phyloP scores from a whole-genome alignment of 1,140 invertebrate species.

The Galendromus occidentalis region DNA sequence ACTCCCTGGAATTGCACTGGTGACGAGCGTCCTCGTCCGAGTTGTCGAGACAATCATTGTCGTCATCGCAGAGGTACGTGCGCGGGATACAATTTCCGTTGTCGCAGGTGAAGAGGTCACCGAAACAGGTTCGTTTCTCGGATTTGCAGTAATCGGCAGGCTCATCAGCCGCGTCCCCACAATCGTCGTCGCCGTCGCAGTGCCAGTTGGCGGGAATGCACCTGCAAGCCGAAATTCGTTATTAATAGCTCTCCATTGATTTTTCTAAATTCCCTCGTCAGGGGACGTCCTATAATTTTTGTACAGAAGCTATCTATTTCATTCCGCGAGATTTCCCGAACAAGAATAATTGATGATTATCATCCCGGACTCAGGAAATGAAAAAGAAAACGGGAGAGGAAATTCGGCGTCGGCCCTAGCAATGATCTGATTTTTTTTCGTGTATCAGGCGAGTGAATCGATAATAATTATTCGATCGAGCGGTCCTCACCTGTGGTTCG shows the following conservation, averaged over 20 bases:
- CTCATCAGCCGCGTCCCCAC: slow-evolving; percentile 69
- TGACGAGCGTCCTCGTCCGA: slow-evolving; percentile 75
- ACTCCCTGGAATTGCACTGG: slow-evolving; percentile 72
- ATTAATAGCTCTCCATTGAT: no score
- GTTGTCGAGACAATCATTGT: slow-evolving; percentile 80
- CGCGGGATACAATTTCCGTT: slow-evolving; percentile 90
- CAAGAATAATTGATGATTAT: slow-evolving; percentile 12
- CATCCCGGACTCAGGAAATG: slow-evolving; percentile 10
- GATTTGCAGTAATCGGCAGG: slow-evolving; percentile 75
- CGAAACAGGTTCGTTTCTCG: slow-evolving; percentile 81
- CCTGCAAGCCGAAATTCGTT: no score
- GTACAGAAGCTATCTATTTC: no score
- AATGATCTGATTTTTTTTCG: background rate
- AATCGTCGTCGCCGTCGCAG: slow-evolving; percentile 73
- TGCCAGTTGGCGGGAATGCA: slow-evolving; percentile 71
- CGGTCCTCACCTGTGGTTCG: background rate
- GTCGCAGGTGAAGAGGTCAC: slow-evolving; percentile 81
- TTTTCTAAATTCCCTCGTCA: no score
- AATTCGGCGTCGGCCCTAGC: background rate
- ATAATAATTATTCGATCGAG: background rate
- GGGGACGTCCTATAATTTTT: no score
- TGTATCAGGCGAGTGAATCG: background rate
- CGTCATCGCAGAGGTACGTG: slow-evolving; percentile 92
- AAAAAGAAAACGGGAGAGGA: slow-evolving; percentile 7
- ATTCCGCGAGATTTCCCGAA: no score